These are phyloP conservation scores for Cheilosia pagana DNA, from an alignment of 2,888 invertebrate genomes.

Conservation along the genomic window DNA sequence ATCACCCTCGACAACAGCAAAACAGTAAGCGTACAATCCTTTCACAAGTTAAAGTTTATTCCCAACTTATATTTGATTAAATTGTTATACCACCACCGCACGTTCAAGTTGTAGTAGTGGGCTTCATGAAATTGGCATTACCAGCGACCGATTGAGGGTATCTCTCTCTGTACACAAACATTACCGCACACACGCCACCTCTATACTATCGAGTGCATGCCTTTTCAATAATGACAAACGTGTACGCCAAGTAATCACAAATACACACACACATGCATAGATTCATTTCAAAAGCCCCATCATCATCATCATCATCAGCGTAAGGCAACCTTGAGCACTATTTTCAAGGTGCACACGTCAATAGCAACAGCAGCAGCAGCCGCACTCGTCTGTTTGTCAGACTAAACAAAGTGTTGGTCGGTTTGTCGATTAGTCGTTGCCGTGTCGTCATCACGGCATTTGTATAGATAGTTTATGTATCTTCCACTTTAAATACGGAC, in stretches of 20 bases:
- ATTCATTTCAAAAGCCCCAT: slow-evolving; percentile 40
- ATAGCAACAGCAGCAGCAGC: slow-evolving; percentile 71
- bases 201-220: slow-evolving; percentile 9
- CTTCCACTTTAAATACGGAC: slow-evolving; percentile 20
- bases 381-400: slow-evolving; percentile 40
- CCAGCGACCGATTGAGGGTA: neutral
- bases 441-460: neutral
- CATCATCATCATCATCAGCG: slow-evolving; percentile 37
- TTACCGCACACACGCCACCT: neutral
- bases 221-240: slow-evolving; percentile 23
- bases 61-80: slow-evolving; percentile 25
- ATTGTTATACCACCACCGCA: slow-evolving; percentile 20
- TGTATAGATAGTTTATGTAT: slow-evolving; percentile 34
- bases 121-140: slow-evolving; percentile 16
- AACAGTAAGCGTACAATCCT: neutral
- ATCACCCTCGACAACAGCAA: neutral
- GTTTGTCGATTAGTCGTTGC: slow-evolving; percentile 12
- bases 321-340: slow-evolving; percentile 79
- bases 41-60: slow-evolving; percentile 8
- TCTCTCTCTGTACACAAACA: slow-evolving; percentile 9
- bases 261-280: slow-evolving; percentile 27
- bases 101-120: neutral
- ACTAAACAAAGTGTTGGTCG: slow-evolving; percentile 3
- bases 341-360: slow-evolving; percentile 80
- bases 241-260: neutral